phyloP scores from a whole-genome alignment of 2,113 vertebrate species.

The Catagonus wagneri region DNA sequence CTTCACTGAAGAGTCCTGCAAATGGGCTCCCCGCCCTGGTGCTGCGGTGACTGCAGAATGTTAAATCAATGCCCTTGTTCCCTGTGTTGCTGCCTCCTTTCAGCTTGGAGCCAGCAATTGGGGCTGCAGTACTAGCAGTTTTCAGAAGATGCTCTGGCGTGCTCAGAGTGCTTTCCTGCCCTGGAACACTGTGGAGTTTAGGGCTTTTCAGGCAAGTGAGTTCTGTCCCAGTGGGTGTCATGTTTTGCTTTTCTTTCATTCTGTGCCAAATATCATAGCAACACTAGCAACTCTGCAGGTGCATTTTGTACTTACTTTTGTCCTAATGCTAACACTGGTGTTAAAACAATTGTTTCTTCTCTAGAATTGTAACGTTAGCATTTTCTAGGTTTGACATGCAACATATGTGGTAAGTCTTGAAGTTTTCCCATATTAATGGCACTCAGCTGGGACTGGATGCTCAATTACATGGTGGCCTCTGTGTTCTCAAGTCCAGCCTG shows the following conservation, averaged over 20 bases:
- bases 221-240: background rate
- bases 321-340: background rate
- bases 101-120: background rate
- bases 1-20: background rate
- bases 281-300: background rate
- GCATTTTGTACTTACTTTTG: background rate
- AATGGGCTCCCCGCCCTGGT: background rate
- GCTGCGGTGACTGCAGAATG: background rate
- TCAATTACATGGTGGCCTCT: background rate
- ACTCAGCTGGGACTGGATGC: background rate
- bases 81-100: background rate
- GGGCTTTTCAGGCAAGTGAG: background rate
- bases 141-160: constrained; percentile 53
- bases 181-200: background rate
- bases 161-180: background rate
- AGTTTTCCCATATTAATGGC: fast-evolving
- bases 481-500: background rate
- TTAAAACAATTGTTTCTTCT: background rate
- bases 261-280: background rate
- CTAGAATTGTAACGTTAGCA: background rate
- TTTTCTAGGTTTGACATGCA: background rate
- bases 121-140: background rate
- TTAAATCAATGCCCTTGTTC: background rate
- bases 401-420: background rate
- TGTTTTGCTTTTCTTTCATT: background rate